Conservation (phyloP, 2,797 vertebrate genomes). For the Gadopsis bispinosus region DNA sequence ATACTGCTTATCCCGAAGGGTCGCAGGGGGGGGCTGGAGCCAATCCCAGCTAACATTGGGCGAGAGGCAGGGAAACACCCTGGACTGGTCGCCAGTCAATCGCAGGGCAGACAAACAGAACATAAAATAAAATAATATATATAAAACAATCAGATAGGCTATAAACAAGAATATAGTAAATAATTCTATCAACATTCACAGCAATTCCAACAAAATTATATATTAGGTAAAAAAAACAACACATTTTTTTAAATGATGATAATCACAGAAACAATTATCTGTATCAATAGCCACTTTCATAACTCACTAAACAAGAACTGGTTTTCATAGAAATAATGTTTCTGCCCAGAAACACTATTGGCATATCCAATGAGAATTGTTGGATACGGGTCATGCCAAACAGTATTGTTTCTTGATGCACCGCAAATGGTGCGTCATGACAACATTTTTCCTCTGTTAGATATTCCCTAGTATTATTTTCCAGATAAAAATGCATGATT, state of each 20-base stretch:
- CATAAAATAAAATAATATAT: background rate
- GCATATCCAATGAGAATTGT: conserved; percentile 13
- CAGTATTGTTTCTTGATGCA: conserved; percentile 27
- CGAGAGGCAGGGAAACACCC: too few species aligned
- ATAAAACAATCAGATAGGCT: too few species aligned
- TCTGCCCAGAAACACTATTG: conserved; percentile 19
- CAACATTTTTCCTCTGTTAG: conserved; percentile 6
- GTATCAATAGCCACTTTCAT: conserved; percentile 11
- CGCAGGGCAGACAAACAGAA: too few species aligned
- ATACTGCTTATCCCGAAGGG: too few species aligned
- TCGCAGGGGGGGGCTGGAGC: too few species aligned
- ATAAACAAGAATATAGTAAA: background rate
- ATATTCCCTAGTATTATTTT: conserved; percentile 18
- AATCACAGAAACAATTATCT: conserved; percentile 13
- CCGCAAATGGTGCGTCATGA: conserved; percentile 28
- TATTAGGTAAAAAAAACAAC: background rate
- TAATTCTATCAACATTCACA: background rate
- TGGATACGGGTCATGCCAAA: conserved; percentile 31
- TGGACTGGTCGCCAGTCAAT: too few species aligned
- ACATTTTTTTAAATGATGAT: background rate
- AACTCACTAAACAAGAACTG: conserved; percentile 19
- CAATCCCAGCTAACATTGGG: too few species aligned
- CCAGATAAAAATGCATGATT: conserved; percentile 24
- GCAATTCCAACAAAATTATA: background rate
- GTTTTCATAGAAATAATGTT: conserved; percentile 7